These are phyloP conservation scores for Tipula confusa DNA, from an alignment of 2,888 invertebrate genomes.

Conservation along the genomic window DNA sequence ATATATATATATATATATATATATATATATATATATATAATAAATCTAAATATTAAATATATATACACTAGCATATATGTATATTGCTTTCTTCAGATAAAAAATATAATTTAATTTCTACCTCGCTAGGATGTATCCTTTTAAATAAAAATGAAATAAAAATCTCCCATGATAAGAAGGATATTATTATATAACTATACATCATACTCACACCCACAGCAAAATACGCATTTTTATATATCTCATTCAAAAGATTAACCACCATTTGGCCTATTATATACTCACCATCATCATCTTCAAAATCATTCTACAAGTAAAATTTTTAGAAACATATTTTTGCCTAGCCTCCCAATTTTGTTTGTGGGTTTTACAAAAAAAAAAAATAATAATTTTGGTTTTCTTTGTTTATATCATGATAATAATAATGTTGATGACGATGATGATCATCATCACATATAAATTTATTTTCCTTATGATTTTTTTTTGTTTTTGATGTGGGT, in stretches of 20 bases:
- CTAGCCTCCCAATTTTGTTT: neutral
- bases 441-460: neutral
- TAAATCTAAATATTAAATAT: too few relatives aligned
- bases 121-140: neutral
- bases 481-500: neutral
- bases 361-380: neutral
- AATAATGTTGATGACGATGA: neutral
- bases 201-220: neutral
- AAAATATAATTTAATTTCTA: conserved; percentile 20
- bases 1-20: too few relatives aligned
- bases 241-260: neutral
- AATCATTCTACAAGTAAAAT: neutral
- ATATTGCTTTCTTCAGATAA: conserved; percentile 3
- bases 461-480: neutral
- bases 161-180: neutral
- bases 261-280: neutral
- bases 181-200: neutral
- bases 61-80: too few relatives aligned
- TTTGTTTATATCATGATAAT: neutral
- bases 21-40: too few relatives aligned
- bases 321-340: neutral
- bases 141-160: neutral
- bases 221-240: neutral
- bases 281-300: neutral
- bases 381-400: neutral